Evolutionary conservation across 2,888 invertebrate species (phyloP), one percentile per base, ranked within the genome.

Genomic region (Unio pictorum): DNA sequence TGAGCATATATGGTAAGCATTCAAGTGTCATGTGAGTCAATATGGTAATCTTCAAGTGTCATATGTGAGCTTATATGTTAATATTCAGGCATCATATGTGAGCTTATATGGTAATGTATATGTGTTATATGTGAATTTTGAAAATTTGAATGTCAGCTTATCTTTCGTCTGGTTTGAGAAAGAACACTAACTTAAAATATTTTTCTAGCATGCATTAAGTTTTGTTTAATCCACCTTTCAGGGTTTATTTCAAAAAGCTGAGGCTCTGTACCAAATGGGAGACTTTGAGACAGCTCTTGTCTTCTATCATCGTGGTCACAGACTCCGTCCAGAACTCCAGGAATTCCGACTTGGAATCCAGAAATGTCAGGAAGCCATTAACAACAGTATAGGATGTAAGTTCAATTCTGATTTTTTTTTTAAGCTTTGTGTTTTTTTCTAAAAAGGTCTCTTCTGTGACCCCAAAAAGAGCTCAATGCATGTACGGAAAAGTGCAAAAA

Each of bases 241-340:
- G 92, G 95, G 94, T 7, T 92, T 96, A 73, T 95, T 94, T 85
- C 95, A 96, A 87, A 98, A 97, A 90, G 97, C 97, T 0, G 97
- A 98, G 90, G 94, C 96, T 0, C 91, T 97, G 58, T 98, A 97
- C 90, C 95, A 95, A 89, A 93, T 96, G 65, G 96, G 96, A 0
- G 95, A 97, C 87, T 98, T 97, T 88, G 98, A 98, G 89, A 94
- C 96, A 89, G 96, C 97, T 82, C 92, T 98, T 45, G 95, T 98
- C 87, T 96, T 94, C 87, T 97, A 95, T 87, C 96, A 97, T 89
- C 92, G 96, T 34, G 98, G 97, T 0, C 91, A 95, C 76, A 93
- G 94, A 57, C 93, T 95, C 34, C 92, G 97, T 5, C 96, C 96
- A 0, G 97, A 98, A 84, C 92, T 95, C 71, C 94, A 94, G 66